These are phyloP conservation scores for Muschampia plurimacula DNA, from an alignment of 2,888 invertebrate species.

Conservation along the genomic window DNA sequence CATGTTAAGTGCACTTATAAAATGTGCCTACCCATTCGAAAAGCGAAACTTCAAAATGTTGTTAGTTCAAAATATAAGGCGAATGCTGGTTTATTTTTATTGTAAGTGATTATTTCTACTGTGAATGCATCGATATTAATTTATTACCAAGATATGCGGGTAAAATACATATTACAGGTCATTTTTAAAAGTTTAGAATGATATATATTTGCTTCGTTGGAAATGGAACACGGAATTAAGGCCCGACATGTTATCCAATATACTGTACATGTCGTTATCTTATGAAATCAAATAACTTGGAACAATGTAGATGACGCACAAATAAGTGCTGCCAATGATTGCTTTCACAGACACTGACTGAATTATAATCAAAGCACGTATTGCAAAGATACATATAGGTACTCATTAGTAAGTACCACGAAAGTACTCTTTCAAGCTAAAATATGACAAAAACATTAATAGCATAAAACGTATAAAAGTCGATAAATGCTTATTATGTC, in stretches of 20 bases:
- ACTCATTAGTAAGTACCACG: background rate
- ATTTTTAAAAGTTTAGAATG: no score
- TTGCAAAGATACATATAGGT: background rate
- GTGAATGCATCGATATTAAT: no score
- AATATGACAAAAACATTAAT: background rate
- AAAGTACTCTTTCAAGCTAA: background rate
- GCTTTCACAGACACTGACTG: slow-evolving; percentile 15
- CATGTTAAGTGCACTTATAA: background rate
- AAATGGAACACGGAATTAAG: no score
- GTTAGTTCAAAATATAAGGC: no score
- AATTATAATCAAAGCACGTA: slow-evolving; percentile 10
- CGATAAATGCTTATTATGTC: no score
- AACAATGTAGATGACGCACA: slow-evolving; percentile 7
- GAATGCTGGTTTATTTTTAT: no score
- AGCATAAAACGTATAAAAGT: background rate
- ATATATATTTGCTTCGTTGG: no score
- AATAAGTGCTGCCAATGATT: slow-evolving; percentile 26
- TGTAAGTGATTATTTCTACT: no score
- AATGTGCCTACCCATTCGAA: background rate
- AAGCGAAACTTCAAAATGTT: no score
- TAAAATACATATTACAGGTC: no score
- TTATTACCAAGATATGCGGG: no score
- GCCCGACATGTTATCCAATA: no score
- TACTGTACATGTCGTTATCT: background rate
- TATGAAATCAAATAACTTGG: slow-evolving; percentile 13